Evolutionary conservation across 1,140 invertebrate genomes (phyloP), one percentile per base, ranked within the genome.

Genomic region (Neoseiulus cucumeris): DNA sequence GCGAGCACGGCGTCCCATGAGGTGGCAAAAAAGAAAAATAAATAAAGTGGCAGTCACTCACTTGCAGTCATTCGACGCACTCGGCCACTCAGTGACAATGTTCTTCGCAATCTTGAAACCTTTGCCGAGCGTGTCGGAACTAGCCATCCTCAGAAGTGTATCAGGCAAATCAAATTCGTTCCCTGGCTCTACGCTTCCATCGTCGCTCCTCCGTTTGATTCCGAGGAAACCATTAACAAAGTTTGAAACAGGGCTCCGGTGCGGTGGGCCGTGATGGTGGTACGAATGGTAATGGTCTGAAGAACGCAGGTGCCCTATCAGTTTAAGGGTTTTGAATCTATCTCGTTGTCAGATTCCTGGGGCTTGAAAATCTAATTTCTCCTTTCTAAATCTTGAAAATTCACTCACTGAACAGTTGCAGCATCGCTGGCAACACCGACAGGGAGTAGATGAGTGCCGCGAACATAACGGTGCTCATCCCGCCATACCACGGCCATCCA

Each of bases 211-310:
- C 51, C 51, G 51, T 33, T 59, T 59, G 22, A 59, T 59, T 1
- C 51, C 51, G 14, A 59, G 51, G 22, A 59, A 59, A 29, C 51
- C 51, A 33, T 59, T 17, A 1, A 59, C 51, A 9, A 59, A 59
- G 22, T 59, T 59, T 9, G 51, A 59, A 17, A 59, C 51, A 6
- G 51, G 51, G 22, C 51, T 59, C 33, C 51, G 51, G 9, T 59
- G 51, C 22, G 51, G 51, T 2, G 51, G 51, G 1, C 51, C 51
- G 22, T 59, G 14, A 59, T 59, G 51, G 22, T 59, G 51, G 22
- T 59, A 59, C 17, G 51, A 59, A 59, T 59, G 51, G 51, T 59
- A 59, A 25, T 59, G 51, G 33, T 59, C 51, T 59, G 51, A 59
- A 59, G 33, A 17, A 25, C 51, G 51, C 14, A 14, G 33, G 14